These are phyloP conservation scores for Brachionus manjavacas DNA, from an alignment of 1,140 invertebrate genomes.

Conservation along the genomic window DNA sequence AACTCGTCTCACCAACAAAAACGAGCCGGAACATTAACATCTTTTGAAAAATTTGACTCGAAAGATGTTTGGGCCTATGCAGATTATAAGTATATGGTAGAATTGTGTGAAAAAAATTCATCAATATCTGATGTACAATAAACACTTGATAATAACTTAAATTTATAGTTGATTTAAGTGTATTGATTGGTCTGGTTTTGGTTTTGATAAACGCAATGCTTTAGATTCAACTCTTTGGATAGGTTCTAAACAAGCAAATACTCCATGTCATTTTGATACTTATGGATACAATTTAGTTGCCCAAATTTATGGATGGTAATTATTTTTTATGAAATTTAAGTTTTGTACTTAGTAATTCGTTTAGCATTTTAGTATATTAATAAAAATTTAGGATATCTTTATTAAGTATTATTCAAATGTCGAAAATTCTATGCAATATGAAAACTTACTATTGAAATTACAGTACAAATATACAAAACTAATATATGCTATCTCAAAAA, in stretches of 20 bases:
- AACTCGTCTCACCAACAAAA: constrained; percentile 46
- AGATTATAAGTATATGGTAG: constrained; percentile 75
- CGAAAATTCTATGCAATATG: too few species aligned
- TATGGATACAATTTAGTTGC: constrained; percentile 87
- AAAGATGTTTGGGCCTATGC: constrained; percentile 68
- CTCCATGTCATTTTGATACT: constrained; percentile 85
- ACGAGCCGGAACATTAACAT: constrained; percentile 43
- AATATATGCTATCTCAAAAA: too few species aligned
- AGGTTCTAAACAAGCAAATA: constrained; percentile 77
- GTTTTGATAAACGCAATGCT: constrained; percentile 66
- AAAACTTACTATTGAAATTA: too few species aligned
- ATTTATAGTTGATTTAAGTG: constrained; percentile 55
- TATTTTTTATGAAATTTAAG: background rate
- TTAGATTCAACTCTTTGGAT: constrained; percentile 80
- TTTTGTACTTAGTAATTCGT: too few species aligned
- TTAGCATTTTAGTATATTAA: too few species aligned
- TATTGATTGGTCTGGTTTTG: constrained; percentile 71
- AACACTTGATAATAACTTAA: too few species aligned
- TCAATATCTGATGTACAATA: constrained; percentile 48
- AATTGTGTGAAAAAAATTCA: constrained; percentile 64
- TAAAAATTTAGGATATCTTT: too few species aligned
- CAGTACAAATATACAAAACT: too few species aligned
- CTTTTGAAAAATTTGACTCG: constrained; percentile 37
- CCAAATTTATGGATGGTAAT: constrained; percentile 76
- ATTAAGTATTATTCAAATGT: too few species aligned